A percentile compares a stretch with the other conserved stretches of the same genome.
These are phyloP conservation scores for Sympetrum striolatum DNA, from an alignment of 2,888 invertebrate genomes.

Conservation along the genomic window DNA sequence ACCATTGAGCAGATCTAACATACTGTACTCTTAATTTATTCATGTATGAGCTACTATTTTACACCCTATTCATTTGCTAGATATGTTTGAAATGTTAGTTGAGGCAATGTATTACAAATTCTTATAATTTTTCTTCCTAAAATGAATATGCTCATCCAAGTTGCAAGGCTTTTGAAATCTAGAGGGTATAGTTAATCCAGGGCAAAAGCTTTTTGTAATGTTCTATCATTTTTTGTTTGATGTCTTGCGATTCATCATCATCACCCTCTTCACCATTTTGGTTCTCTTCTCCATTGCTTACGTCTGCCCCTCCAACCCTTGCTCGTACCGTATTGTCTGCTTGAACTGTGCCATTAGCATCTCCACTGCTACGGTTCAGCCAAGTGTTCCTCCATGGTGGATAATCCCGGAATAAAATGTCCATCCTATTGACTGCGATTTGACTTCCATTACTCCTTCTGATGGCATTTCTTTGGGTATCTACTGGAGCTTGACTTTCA, in stretches of 20 bases:
- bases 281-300: slow-evolving; percentile 46
- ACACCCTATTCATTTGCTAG: no score
- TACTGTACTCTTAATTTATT: no score
- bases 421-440: slow-evolving; percentile 12
- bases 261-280: slow-evolving; percentile 20
- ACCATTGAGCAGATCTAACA: no score
- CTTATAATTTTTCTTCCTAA: background rate
- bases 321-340: slow-evolving; percentile 38
- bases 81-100: no score
- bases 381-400: slow-evolving; percentile 54
- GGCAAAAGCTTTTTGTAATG: slow-evolving; percentile 56
- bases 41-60: no score
- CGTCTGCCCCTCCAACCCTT: slow-evolving; percentile 33
- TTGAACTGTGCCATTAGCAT: slow-evolving; percentile 42
- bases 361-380: slow-evolving; percentile 51
- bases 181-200: slow-evolving; percentile 54
- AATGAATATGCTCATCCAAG: background rate
- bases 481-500: background rate
- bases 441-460: background rate
- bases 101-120: background rate
- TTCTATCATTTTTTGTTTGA: slow-evolving; percentile 53
- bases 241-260: background rate
- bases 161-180: background rate
- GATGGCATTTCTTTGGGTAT: slow-evolving; percentile 24
- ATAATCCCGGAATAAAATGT: slow-evolving; percentile 52